Evolutionary conservation across 2,797 vertebrate species (phyloP), one percentile per base, ranked within the genome.

Genomic region (Periparus ater): DNA sequence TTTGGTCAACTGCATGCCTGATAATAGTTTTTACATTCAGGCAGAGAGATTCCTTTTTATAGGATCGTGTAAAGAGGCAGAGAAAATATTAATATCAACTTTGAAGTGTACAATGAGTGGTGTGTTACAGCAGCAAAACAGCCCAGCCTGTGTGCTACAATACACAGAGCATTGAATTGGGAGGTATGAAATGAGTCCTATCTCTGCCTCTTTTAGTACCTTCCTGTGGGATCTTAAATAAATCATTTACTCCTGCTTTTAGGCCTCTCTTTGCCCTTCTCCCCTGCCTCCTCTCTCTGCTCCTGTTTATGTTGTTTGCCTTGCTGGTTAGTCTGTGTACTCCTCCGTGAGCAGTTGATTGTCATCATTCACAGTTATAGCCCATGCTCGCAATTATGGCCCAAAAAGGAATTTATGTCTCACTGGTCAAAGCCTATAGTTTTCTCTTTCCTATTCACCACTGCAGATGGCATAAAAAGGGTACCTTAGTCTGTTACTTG

Each of bases 1-100:
- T 92, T 97, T 96, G 96, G 95, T 94, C 95, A 97, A 92, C 72
- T 79, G 92, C 76, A 88, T 93, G 96, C 95, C 81, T 95, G 84
- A 66, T 92, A 95, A 88, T 91, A 90, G 90, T 94, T 95, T 91
- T 82, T 94, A 92, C 66, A 78, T 91, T 93, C 76, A 87, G 80
- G 23, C 72, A 77, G 82, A 93, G 85, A 89, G 71, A 85, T 94
- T 91, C 58, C 60, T 91, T 94, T 96, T 94, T 73, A 76, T 83
- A 58, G 22, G 32, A 77, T 83, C 0, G 0, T 92, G 78, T 83
- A 88, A 93, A 94, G 78, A 80, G 92, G 81, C 18, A 74, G 72
- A 71, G 57, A 93, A 95, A 95, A 87, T 82, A 89, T 51, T 87
- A 82, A 48, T 65, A 74, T 87, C 54, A 71, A 1, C 89, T 95